Evolutionary conservation across 1,140 invertebrate species (phyloP), one percentile per base, ranked within the genome.

Genomic region (Condylostylus longicornis): DNA sequence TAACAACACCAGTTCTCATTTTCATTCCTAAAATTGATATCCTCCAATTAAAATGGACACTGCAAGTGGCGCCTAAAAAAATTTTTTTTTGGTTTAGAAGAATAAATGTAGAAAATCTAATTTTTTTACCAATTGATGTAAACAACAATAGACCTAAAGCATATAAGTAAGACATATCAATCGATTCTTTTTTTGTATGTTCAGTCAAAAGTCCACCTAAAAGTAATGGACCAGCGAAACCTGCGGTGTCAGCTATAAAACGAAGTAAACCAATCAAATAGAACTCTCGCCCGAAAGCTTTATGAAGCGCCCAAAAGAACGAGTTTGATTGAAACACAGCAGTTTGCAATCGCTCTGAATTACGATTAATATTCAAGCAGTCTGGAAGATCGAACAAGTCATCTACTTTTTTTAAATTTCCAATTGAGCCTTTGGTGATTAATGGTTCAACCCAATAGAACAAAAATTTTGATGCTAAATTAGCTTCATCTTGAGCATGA

Each of bases 361-460:
- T 31, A 12, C 41, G 50, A 1, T 46, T 38, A 5, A 58, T 49
- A 19, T 47, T 57, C 25, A 54, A 35, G 2, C 49, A 48, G 31
- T 50, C 63, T 1, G 90, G 90, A 29, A 97, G 61, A 59, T 88
- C 78, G 65, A 80, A 90, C 0, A 96, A 60, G 65, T 94, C 88
- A 53, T 87, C 81, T 1, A 75, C 61, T 49, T 72, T 70, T 35
- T 72, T 69, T 6, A 97, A 60, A 42, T 75, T 70, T 6, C 77
- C 77, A 33, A 72, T 67, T 5, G 73, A 66, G 5, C 89, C 90
- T 67, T 88, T 90, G 33, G 71, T 51, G 62, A 96, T 79, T 25
- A 96, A 58, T 7, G 82, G 80, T 41, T 79, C 71, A 0, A 93
- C 85, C 90, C 90, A 97, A 42, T 73, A 65, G 53, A 97, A 93